Evolutionary conservation across 2,888 invertebrate species (phyloP).

Genomic region (Melinaea marsaeus): DNA sequence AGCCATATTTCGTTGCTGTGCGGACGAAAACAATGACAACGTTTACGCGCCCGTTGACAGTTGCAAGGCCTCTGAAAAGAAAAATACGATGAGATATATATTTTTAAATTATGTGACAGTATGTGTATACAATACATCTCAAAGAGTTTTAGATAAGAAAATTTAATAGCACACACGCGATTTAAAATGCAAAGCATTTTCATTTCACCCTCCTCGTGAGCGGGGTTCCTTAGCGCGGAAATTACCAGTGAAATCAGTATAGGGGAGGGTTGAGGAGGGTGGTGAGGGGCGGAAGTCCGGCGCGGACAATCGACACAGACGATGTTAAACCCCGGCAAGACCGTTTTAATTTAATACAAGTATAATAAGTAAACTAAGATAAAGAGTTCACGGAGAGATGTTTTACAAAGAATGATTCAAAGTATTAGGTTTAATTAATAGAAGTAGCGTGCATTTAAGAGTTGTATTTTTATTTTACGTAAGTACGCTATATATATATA

Average conservation of each 20-base stretch:
- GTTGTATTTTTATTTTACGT: too few species aligned
- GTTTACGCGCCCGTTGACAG: slow-evolving; percentile 92
- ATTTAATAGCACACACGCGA: slow-evolving; percentile 49
- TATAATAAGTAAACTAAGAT: too few species aligned
- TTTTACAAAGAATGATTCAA: too few species aligned
- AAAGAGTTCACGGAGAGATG: too few species aligned
- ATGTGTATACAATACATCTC: slow-evolving; percentile 19
- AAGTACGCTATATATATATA: too few species aligned
- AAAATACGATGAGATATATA: slow-evolving; percentile 37
- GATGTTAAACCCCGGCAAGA: slow-evolving; percentile 35
- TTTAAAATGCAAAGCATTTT: slow-evolving; percentile 63
- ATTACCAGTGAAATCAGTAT: slow-evolving; percentile 60
- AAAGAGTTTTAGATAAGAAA: slow-evolving; percentile 37
- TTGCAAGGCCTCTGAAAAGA: slow-evolving; percentile 91
- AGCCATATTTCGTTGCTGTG: slow-evolving; percentile 97
- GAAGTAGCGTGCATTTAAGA: too few species aligned
- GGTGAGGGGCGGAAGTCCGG: slow-evolving; percentile 44
- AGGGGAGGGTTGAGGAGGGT: slow-evolving; percentile 32
- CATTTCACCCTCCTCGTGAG: slow-evolving; percentile 55
- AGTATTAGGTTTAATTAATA: too few species aligned
- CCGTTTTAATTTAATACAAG: slow-evolving; percentile 2
- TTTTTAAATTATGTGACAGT: too few species aligned
- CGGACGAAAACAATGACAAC: slow-evolving; percentile 94
- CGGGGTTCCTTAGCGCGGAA: slow-evolving; percentile 53
- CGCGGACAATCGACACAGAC: slow-evolving; percentile 41